phyloP scores from a whole-genome alignment of 1,140 invertebrate species.

The Apolygus lucorum region DNA sequence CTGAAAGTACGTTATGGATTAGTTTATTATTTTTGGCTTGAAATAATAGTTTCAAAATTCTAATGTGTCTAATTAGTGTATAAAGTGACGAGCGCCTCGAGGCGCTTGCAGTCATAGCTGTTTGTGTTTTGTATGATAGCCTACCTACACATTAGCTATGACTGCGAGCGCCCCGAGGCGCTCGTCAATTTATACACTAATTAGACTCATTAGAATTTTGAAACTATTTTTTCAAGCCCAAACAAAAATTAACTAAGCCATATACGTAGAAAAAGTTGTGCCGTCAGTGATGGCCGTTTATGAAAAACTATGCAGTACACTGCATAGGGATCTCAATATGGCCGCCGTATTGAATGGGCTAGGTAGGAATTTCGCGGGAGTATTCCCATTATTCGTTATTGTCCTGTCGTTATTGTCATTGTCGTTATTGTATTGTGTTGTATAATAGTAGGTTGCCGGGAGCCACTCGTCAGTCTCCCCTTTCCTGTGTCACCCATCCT shows the following conservation, averaged over 20 bases:
- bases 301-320: neutral
- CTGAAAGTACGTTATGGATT: conserved; percentile 1
- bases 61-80: neutral
- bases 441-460: too few species aligned
- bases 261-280: conserved; percentile 1
- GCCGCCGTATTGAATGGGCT: neutral
- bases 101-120: neutral
- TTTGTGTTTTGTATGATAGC: neutral
- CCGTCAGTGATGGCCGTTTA: neutral
- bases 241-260: neutral
- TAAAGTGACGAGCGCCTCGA: neutral
- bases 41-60: neutral
- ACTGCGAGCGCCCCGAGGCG: neutral
- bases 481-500: too few species aligned
- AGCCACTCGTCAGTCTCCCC: too few species aligned
- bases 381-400: too few species aligned
- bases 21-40: conserved; percentile 1
- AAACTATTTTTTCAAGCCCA: conserved; percentile 1
- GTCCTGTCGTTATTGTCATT: too few species aligned
- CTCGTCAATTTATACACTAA: conserved; percentile 1
- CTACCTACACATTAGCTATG: conserved; percentile 1
- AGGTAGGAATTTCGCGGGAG: too few species aligned
- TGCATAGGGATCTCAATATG: conserved; percentile 1
- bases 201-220: neutral
- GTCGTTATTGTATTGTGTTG: too few species aligned